Conservation (phyloP, 2,888 invertebrate genomes). For the Nemotelus nigrinus region DNA sequence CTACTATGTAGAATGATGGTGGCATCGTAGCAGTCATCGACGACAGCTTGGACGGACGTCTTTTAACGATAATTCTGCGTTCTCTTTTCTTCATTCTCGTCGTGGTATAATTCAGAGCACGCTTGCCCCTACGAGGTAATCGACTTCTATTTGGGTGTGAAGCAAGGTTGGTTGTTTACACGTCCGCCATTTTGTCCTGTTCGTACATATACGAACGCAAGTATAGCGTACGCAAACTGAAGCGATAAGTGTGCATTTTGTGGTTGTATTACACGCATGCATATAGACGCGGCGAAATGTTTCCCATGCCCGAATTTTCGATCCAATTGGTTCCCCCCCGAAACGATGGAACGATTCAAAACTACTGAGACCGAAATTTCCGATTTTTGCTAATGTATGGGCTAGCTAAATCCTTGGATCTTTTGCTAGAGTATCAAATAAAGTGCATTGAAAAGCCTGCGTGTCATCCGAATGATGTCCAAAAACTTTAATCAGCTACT, state of each 20-base stretch:
- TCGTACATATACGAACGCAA: constrained; percentile 41
- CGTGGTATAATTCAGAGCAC: neutral
- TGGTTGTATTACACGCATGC: neutral
- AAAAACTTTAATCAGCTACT: no score
- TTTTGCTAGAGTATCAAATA: no score
- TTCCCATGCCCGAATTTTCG: neutral
- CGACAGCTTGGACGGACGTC: neutral
- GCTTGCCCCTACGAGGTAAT: constrained; percentile 38
- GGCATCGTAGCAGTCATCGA: neutral
- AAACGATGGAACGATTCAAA: no score
- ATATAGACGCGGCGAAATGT: neutral
- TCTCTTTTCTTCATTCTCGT: neutral
- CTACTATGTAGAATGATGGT: neutral
- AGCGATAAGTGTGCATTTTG: constrained; percentile 16
- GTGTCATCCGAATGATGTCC: no score
- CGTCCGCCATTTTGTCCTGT: constrained; percentile 51
- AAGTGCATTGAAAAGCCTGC: no score
- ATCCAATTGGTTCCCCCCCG: no score
- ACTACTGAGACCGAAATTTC: no score
- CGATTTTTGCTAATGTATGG: no score
- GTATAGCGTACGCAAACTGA: no score
- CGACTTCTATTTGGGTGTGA: constrained; percentile 52
- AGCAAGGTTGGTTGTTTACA: constrained; percentile 51
- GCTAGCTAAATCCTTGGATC: no score
- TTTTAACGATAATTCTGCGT: constrained; percentile 26